Base-by-base conservation (phyloP, 2,888 invertebrate genomes). In the Platycheirus rosarum region DNA sequence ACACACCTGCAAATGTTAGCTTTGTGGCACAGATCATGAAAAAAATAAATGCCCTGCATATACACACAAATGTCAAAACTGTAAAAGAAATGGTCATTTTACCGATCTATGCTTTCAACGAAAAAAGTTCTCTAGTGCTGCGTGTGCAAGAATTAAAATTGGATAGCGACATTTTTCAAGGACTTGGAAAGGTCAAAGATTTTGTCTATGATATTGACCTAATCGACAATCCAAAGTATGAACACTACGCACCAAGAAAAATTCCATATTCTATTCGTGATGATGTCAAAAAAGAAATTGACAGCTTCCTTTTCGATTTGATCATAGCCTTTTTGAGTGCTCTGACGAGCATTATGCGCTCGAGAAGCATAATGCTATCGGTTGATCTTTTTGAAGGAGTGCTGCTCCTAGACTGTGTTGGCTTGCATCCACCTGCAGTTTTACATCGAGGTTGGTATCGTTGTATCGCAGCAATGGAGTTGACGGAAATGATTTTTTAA, bases 381-480 rank as follows among this genome's bases (percentile, higher is more conserved):
- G 88, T 63, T 87, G 85, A 14, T 85, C 85, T 26, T 89, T 85
- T 84, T 89, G 88, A 7, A 89, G 86, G 87, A 23, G 88, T 86
- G 9, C 77, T 82, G 78, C 29, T 77, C 9, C 63, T 68, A 32
- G 40, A 77, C 13, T 20, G 44, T 20, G 73, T 75, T 8, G 55
- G 65, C 13, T 78, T 66, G 65, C 60, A 53, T n/a, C 57, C 75
- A 14, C 71, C 71, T 13, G 75, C 73, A 40, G 76, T 76, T 6
- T 76, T 71, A 18, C 76, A 60, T 65, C n/a, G 46, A 55, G 84
- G 16, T 86, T 86, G 3, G 84, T 63, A 76, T 87, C 86, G 69
- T 85, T 87, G 79, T 85, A 87, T 26, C 82, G 44, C n/a, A 88
- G 74, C 6, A 86, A 55, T 14, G 86, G 86, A 16, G 85, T 78